Conservation (phyloP, 2,888 invertebrate species). For the Salticus scenicus region DNA sequence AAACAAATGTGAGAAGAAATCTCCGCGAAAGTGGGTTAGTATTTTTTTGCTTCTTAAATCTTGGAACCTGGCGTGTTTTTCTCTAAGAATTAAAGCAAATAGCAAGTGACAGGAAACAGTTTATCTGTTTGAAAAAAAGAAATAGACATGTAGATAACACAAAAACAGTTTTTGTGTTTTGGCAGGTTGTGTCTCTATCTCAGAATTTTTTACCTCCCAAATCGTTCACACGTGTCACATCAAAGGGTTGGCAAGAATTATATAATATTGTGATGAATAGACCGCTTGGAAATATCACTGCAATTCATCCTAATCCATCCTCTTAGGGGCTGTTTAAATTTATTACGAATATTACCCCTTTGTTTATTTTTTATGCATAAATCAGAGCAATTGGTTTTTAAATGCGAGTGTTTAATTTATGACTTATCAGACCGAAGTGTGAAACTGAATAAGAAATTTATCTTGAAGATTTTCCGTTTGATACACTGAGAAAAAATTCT, state of each 20-base stretch:
- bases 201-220: background rate
- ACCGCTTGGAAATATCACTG: background rate
- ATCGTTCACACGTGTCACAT: constrained; percentile 3
- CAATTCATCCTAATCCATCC: background rate
- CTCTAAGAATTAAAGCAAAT: background rate
- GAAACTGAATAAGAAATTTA: too few relatives aligned
- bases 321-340: background rate
- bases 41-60: background rate
- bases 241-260: background rate
- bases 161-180: background rate
- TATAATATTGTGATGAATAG: background rate
- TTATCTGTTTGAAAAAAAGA: background rate
- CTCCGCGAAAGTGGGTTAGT: background rate
- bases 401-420: too few relatives aligned
- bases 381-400: too few relatives aligned
- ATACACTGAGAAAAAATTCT: too few relatives aligned
- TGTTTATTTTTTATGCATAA: too few relatives aligned
- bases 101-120: constrained; percentile 3
- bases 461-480: too few relatives aligned
- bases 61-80: constrained; percentile 1
- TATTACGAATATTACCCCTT: too few relatives aligned
- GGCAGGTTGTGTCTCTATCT: background rate
- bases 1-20: too few relatives aligned
- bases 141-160: too few relatives aligned
- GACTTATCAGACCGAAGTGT: too few relatives aligned